Percentiles rank a stretch among this genome's conserved stretches.
Conservation (phyloP, 2,797 vertebrate species). For the Myotis findleyi region DNA sequence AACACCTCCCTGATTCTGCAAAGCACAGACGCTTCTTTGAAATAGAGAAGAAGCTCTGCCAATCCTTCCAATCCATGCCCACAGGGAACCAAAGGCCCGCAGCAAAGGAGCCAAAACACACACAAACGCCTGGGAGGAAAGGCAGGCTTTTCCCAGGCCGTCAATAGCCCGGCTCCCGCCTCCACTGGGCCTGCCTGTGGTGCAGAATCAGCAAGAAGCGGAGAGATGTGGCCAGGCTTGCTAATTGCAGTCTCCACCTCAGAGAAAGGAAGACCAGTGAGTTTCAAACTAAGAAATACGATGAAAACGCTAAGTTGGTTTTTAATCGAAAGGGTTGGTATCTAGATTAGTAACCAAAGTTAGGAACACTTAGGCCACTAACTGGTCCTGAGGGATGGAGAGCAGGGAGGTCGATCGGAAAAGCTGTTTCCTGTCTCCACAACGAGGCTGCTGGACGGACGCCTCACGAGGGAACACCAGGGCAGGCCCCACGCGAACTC, state of each 20-base stretch:
- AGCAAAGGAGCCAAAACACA: background rate
- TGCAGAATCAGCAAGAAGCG: background rate
- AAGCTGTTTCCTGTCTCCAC: background rate
- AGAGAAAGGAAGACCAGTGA: background rate
- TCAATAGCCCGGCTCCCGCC: background rate
- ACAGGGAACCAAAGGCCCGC: slow-evolving; percentile 26
- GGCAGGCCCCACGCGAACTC: background rate
- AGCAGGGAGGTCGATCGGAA: background rate
- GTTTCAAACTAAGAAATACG: background rate
- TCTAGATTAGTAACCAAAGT: background rate
- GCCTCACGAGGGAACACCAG: background rate
- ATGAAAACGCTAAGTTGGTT: background rate
- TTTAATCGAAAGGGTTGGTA: background rate
- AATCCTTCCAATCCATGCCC: slow-evolving; percentile 18
- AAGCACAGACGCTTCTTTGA: slow-evolving; percentile 39
- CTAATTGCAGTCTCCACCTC: background rate
- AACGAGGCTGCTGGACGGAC: background rate
- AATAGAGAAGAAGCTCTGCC: background rate
- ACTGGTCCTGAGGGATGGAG: background rate
- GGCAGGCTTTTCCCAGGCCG: background rate
- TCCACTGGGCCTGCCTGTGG: background rate
- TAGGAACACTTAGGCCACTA: background rate
- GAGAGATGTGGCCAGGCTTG: background rate
- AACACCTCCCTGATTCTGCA: background rate
- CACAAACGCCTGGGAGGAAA: background rate